A percentile compares a stretch with the other conserved stretches of the same genome.
Evolutionary conservation across 1,140 invertebrate genomes (phyloP).

Genomic region (Philaenus spumarius): DNA sequence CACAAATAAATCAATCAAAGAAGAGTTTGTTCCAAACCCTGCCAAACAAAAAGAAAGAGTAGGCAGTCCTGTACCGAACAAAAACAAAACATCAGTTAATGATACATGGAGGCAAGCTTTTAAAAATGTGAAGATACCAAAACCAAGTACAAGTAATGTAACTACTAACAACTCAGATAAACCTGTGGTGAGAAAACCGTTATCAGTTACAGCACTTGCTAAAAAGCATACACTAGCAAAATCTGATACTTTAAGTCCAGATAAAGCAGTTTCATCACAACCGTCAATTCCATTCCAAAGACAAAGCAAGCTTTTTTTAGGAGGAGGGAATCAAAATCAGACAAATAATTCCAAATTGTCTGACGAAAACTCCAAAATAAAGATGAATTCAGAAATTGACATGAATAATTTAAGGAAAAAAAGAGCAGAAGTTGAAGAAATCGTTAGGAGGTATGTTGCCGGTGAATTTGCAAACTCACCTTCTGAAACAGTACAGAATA

Average conservation of each 20-base stretch:
- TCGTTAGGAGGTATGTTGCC: neutral
- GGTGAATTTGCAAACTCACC: neutral
- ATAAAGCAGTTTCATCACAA: neutral
- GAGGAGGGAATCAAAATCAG: neutral
- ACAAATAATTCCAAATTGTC: neutral
- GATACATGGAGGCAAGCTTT: constrained; percentile 32
- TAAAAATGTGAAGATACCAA: constrained; percentile 32
- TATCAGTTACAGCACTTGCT: constrained; percentile 9
- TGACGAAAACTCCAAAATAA: neutral
- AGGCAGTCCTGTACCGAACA: neutral
- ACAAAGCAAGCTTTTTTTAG: constrained; percentile 8
- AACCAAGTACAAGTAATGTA: constrained; percentile 23
- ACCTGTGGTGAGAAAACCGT: constrained; percentile 24
- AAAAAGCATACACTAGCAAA: constrained; percentile 1
- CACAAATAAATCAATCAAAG: no score
- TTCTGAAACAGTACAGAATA: neutral
- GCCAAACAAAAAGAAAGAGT: neutral
- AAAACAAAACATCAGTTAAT: constrained; percentile 19
- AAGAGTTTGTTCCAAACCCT: neutral
- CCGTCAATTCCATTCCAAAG: constrained; percentile 3
- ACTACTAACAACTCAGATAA: constrained; percentile 18
- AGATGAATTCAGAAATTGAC: neutral
- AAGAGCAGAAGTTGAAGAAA: constrained; percentile 13
- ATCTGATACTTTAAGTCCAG: neutral
- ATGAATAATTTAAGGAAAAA: constrained; percentile 10